phyloP scores from a whole-genome alignment of 1,140 invertebrate species.

The Drepana arcuata region DNA sequence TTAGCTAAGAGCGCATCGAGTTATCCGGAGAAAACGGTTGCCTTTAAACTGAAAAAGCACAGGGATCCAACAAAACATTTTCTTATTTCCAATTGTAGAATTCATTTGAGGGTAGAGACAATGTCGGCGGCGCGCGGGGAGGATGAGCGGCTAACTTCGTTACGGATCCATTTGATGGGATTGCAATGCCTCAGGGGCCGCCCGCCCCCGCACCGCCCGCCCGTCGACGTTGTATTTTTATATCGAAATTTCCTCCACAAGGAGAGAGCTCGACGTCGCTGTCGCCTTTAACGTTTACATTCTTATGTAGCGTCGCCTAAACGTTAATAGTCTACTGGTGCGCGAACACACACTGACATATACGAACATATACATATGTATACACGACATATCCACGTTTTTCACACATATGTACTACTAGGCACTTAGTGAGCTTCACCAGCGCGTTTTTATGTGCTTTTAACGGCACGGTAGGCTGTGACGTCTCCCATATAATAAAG shows the following conservation, averaged over 20 bases:
- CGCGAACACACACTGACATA: constrained; percentile 24
- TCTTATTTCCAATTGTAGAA: constrained; percentile 71
- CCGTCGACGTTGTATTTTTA: constrained; percentile 55
- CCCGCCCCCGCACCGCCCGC: constrained; percentile 29
- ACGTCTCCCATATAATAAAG: constrained; percentile 44
- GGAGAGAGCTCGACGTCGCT: constrained; percentile 35
- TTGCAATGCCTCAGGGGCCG: constrained; percentile 63
- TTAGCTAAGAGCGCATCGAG: constrained; percentile 24
- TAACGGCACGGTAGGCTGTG: constrained; percentile 42
- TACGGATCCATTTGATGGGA: constrained; percentile 70
- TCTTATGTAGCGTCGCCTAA: constrained; percentile 64
- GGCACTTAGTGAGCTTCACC: constrained; percentile 8
- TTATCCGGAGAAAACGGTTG: constrained; percentile 50
- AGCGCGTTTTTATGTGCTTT: constrained; percentile 43
- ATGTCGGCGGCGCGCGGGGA: constrained; percentile 60
- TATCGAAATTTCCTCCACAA: constrained; percentile 42
- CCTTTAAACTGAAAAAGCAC: constrained; percentile 65
- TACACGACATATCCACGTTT: constrained; percentile 12
- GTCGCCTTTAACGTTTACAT: constrained; percentile 64
- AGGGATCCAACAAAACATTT: constrained; percentile 67
- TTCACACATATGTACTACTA: constrained; percentile 9
- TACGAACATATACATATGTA: constrained; percentile 12
- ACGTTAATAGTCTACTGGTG: constrained; percentile 60
- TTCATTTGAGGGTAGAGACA: constrained; percentile 70
- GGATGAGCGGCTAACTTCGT: constrained; percentile 70